phyloP scores from a whole-genome alignment of 2,888 invertebrate species.

The Dilophus febrilis region DNA sequence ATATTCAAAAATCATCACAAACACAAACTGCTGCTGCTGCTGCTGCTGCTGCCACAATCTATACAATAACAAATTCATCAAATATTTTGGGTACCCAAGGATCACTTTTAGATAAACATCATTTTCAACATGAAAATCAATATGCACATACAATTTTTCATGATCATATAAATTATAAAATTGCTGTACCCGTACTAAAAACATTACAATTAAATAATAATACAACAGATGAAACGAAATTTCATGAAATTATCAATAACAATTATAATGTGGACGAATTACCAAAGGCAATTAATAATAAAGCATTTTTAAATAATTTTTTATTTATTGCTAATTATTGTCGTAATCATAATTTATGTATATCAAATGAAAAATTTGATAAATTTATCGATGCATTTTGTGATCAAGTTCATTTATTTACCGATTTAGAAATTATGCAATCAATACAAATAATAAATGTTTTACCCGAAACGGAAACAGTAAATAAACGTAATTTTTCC shows the following conservation, averaged over 20 bases:
- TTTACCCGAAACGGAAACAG: conserved; percentile 35
- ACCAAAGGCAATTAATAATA: too few species aligned
- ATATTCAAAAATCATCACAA: too few species aligned
- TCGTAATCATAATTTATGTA: conserved; percentile 10
- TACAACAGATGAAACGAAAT: too few species aligned
- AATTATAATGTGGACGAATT: too few species aligned
- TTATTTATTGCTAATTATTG: conserved; percentile 17
- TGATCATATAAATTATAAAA: conserved; percentile 14
- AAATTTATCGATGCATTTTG: conserved; percentile 22
- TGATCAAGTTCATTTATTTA: conserved; percentile 36
- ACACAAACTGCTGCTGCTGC: too few species aligned
- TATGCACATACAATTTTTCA: conserved; percentile 22
- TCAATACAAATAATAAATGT: conserved; percentile 34
- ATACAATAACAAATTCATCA: too few species aligned
- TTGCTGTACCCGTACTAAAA: background rate
- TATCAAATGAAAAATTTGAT: conserved; percentile 19
- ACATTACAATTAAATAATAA: conserved; percentile 6
- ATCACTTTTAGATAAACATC: too few species aligned
- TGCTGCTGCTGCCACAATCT: too few species aligned
- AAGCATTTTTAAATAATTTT: conserved; percentile 16
- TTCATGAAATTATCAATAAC: too few species aligned
- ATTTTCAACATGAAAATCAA: conserved; percentile 17
- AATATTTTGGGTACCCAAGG: too few species aligned
- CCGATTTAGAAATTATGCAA: conserved; percentile 37
- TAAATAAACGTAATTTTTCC: conserved; percentile 39